A percentile compares a stretch with the other conserved stretches of the same genome.
These are phyloP conservation scores for Chymomyza procnemis DNA, from an alignment of 2,888 invertebrate genomes.

Conservation along the genomic window DNA sequence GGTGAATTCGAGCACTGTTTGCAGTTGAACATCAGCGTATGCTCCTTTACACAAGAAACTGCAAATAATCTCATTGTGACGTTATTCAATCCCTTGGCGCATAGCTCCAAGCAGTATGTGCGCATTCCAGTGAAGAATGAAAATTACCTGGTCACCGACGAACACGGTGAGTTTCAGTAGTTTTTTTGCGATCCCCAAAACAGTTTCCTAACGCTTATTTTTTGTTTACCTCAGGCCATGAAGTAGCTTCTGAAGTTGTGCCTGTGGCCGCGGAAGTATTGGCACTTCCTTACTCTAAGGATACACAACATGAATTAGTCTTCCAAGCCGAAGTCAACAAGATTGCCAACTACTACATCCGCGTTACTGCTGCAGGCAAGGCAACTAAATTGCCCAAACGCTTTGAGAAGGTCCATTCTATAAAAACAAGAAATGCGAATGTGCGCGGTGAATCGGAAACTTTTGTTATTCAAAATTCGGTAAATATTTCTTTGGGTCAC, in stretches of 20 bases:
- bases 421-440: conserved; percentile 5
- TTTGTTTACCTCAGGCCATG: conserved; percentile 55
- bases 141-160: conserved; percentile 82
- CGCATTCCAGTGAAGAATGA: conserved; percentile 82
- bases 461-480: conserved; percentile 61
- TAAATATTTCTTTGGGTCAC: conserved; percentile 28
- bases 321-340: conserved; percentile 82
- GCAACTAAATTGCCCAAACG: conserved; percentile 19
- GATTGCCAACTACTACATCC: conserved; percentile 81
- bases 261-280: conserved; percentile 81
- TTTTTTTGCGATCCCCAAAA: no score
- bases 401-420: conserved; percentile 27
- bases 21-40: conserved; percentile 81
- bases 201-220: neutral
- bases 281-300: conserved; percentile 79
- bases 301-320: conserved; percentile 84
- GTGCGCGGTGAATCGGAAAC: conserved; percentile 34
- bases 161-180: conserved; percentile 80
- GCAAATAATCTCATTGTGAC: conserved; percentile 81
- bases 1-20: conserved; percentile 74
- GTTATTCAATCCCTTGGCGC: conserved; percentile 89
- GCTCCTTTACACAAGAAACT: conserved; percentile 82
- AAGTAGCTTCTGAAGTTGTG: conserved; percentile 82
- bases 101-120: conserved; percentile 81
- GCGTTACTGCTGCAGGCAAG: conserved; percentile 33